Base-by-base conservation (phyloP, 1,140 invertebrate genomes). In the Luehdorfia chinensis region DNA sequence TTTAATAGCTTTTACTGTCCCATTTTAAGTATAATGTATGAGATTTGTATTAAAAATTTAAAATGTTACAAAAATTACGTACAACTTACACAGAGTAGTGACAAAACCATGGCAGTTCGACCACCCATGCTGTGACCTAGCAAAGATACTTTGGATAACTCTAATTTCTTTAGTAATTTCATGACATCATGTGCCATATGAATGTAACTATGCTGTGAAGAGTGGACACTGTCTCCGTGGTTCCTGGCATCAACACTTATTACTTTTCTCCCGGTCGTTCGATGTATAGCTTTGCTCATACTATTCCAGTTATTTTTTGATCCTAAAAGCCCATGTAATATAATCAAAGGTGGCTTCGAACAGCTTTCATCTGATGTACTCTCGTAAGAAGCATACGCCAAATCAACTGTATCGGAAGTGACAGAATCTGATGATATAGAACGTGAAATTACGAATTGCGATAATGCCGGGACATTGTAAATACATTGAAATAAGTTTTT, bases 91-190 rank as follows among this genome's bases (percentile, higher is more conserved):
- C 94, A 90, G 59, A 87, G 89, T 4, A 97, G 77, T 45, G 96
- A 94, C 27, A 94, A 87, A 27, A 91, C 90, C 95, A 98, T 98
- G 49, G 93, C 93, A n/a, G 94, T 90, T 27, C 80, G 72, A 15
- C 96, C 97, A 28, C 96, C 96, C 95, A 98, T 97, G 48, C 96
- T 97, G 70, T 98, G 96, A 0, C 96, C 96, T 55, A 98, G 77
- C 2, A 97, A 61, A 27, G 92, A 87, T 8, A 92, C 89, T 76
- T 92, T 93, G 0, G 88, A 64, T 13, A 95, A 87, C 1, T 88
- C 77, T 41, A 95, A 69, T 33, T 91, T 89, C 48, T 90, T 87
- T 46, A 96, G 80, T 11, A 96, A 86, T 34, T 89, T 65, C 19
- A 90, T 79, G 27, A 97, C 71, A 87, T 98, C 97, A 56, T 91